Evolutionary conservation across 2,113 vertebrate genomes (phyloP).

Genomic region (Crocuta crocuta): DNA sequence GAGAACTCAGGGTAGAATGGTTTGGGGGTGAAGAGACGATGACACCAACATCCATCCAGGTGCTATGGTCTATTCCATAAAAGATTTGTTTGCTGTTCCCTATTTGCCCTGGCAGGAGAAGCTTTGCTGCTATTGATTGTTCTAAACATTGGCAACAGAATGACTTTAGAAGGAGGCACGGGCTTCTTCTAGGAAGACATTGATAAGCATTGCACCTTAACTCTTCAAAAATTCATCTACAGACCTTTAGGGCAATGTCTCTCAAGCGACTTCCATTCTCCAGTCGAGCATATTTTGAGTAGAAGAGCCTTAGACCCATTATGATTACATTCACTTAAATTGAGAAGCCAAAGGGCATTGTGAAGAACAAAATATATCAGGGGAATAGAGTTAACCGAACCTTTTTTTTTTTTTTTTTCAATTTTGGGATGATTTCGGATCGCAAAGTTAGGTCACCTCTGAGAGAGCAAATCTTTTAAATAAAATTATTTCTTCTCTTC

Average conservation of each 20-base stretch:
- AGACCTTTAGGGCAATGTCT: constrained; percentile 7
- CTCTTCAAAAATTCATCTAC: neutral
- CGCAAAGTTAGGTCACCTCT: constrained; percentile 55
- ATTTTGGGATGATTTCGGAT: constrained; percentile 38
- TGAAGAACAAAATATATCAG: neutral
- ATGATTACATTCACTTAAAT: constrained; percentile 18
- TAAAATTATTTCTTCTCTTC: constrained; percentile 63
- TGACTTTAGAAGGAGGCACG: neutral
- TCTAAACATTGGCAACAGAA: neutral
- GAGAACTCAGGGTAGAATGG: neutral
- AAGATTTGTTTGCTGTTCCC: neutral
- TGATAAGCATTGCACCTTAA: neutral
- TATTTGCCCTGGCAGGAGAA: neutral
- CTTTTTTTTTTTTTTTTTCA: neutral
- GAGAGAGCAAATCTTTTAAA: constrained; percentile 59
- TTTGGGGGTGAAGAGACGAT: neutral
- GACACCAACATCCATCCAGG: neutral
- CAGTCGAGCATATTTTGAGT: constrained; percentile 27
- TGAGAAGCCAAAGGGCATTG: neutral
- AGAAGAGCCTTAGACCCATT: neutral
- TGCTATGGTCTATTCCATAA: neutral
- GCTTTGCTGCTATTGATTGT: neutral
- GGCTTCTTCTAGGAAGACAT: neutral
- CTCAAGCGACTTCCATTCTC: neutral
- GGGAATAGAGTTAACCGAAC: neutral